Evolutionary conservation across 1,140 invertebrate genomes (phyloP).

Genomic region (Macrostomum lignano): DNA sequence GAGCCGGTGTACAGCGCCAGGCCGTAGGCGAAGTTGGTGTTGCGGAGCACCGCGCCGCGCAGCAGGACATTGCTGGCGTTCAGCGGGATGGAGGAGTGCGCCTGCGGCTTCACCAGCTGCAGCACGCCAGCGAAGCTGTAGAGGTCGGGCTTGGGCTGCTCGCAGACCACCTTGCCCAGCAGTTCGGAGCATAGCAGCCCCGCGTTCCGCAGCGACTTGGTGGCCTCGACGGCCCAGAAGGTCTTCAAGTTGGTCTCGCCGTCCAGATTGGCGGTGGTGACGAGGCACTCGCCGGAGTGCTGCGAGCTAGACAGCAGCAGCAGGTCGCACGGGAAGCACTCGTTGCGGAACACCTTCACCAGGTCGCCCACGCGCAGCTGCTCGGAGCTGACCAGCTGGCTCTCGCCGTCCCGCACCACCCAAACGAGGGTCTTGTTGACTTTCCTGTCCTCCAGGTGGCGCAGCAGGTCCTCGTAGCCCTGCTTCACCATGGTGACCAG

Average conservation of each 20-base stretch:
- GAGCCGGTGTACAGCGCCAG: slow-evolving; percentile 47
- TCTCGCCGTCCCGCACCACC: slow-evolving; percentile 33
- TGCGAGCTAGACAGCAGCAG: slow-evolving; percentile 40
- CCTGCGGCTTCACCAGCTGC: slow-evolving; percentile 2
- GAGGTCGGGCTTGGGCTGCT: slow-evolving; percentile 35
- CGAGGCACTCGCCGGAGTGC: slow-evolving; percentile 83
- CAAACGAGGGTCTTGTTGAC: slow-evolving; percentile 39
- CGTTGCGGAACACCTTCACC: slow-evolving; percentile 37
- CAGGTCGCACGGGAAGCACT: slow-evolving; percentile 49
- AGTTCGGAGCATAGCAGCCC: slow-evolving; percentile 12
- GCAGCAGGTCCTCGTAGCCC: slow-evolving; percentile 20
- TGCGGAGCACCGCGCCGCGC: slow-evolving; percentile 45
- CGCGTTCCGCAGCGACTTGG: slow-evolving; percentile 5
- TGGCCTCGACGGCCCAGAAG: slow-evolving; percentile 1
- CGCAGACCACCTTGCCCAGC: slow-evolving; percentile 33
- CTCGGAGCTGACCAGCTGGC: background rate
- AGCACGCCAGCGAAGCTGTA: slow-evolving; percentile 42
- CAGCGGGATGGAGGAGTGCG: slow-evolving; percentile 19
- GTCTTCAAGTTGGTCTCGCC: slow-evolving; percentile 46
- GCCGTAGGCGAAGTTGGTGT: slow-evolving; percentile 43
- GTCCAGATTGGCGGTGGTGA: slow-evolving; percentile 92
- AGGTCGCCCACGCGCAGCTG: slow-evolving; percentile 38
- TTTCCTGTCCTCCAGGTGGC: slow-evolving; percentile 41
- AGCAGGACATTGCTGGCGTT: slow-evolving; percentile 44
- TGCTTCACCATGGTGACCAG: slow-evolving; percentile 39